Percentiles rank a stretch among this genome's conserved stretches.
phyloP scores from a whole-genome alignment of 2,888 invertebrate species.

The Zaprionus obscuricornis region DNA sequence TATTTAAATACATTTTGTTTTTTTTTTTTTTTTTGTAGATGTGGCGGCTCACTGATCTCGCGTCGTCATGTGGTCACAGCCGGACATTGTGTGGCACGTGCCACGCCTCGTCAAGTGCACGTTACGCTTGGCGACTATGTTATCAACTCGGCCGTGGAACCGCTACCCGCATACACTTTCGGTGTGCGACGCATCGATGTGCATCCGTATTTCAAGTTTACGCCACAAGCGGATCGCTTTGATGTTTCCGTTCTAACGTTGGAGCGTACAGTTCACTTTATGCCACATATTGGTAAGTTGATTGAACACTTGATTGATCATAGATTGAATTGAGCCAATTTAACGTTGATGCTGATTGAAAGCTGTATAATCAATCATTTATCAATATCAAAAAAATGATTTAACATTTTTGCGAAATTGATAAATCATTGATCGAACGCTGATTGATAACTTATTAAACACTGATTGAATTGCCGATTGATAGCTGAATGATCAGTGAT shows the following conservation, averaged over 20 bases:
- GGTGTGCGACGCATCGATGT: slow-evolving; percentile 95
- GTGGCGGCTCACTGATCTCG: slow-evolving; percentile 95
- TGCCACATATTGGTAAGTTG: slow-evolving; percentile 92
- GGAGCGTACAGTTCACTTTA: slow-evolving; percentile 94
- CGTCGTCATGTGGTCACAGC: slow-evolving; percentile 96
- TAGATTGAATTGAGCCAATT: too few species aligned
- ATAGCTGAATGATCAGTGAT: too few species aligned
- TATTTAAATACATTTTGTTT: background rate
- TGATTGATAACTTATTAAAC: too few species aligned
- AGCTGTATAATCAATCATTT: too few species aligned
- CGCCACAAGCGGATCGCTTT: slow-evolving; percentile 95
- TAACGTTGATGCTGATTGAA: too few species aligned
- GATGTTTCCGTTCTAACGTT: slow-evolving; percentile 95
- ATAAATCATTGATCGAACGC: too few species aligned
- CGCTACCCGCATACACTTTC: slow-evolving; percentile 95
- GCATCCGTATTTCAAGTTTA: slow-evolving; percentile 96
- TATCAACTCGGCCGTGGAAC: slow-evolving; percentile 96
- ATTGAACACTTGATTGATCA: too few species aligned
- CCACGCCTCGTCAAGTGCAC: slow-evolving; percentile 94
- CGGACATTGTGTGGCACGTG: slow-evolving; percentile 96
- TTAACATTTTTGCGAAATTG: too few species aligned
- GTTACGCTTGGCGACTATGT: slow-evolving; percentile 95
- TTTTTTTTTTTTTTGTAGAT: slow-evolving; percentile 85
- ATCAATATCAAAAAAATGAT: too few species aligned
- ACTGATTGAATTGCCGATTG: too few species aligned